Base-by-base conservation (phyloP, 2,888 invertebrate genomes). In the Drosophila flavopinicola region DNA sequence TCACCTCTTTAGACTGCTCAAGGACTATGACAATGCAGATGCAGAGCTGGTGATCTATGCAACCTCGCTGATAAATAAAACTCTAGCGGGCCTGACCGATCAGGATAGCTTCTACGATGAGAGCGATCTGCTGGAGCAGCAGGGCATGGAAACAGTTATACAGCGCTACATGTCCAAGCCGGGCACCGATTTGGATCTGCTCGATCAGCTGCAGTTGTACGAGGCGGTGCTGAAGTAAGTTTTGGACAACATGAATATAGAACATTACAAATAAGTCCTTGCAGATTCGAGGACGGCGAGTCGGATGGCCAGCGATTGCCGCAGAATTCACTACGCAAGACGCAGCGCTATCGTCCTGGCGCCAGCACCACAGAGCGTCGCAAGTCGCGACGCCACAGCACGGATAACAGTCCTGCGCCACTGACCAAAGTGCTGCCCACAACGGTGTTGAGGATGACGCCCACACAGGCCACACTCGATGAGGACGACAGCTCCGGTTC, bases 81-180 rank as follows among this genome's bases (percentile, higher is more conserved):
- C 97, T 42, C 92, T 99, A 30, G 97, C 97, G 88, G 98, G 97
- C 29, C 94, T 98, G 49, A 96, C 97, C 1, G 98, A 98, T 91
- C 97, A 98, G 91, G 98, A 99, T 90, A 96, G 96, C 17, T 99
- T 98, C 91, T 99, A 99, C 89, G 99, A 99, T 91, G 97, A 99
- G 89, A 97, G 98, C 2, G 99, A 99, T 92, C 94, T 96, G 17
- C 92, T 99, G 70, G 99, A 99, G 90, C 98, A 98, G 76, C 98
- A 97, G 90, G 97, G 96, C 17, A 96, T 98, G 91, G 97, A 97
- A 89, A 93, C 94, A 47, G 95, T 97, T 24, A 95, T 97, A 75
- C 95, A 96, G 88, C 93, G 96, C 56, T 97, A 97, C 90, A 96
- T 97, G 96, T 95, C 96, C 9, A 96, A 96, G 90, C 97, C 96